Base-by-base conservation (phyloP, 2,888 invertebrate species). In the Meta bourneti region DNA sequence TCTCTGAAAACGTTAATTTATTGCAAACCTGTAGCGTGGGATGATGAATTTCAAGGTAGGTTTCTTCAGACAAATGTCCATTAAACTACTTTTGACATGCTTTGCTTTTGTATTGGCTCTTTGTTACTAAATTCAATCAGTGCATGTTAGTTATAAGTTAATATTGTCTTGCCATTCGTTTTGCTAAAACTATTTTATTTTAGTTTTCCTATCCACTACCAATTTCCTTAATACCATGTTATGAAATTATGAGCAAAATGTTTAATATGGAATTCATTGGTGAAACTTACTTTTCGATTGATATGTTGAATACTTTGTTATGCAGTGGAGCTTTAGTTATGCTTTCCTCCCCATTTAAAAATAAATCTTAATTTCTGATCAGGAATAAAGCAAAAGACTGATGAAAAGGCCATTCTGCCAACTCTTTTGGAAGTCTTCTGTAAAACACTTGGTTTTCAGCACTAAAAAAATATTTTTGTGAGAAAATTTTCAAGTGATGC, bases 21-120 rank as follows among this genome's bases (percentile, higher is more conserved):
- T 97, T 98, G 98, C 97, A 77, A 91, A 89, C 98, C 98, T 97
- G 98, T 98, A 98, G 98, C 98, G 96, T 98, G 98, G 98, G 98
- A 98, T 97, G 98, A 98, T 98, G 98, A 98, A 96, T 98, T 98
- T 96, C 98, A 98, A 98, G 98, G 98, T 98, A 98, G 98, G 98
- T 94, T 92, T 71, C 82, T 61, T 70, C 80, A 86, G 74, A 84
- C 78, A 52, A 82, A 72, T 88, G 61, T 81, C 77, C 61, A n/a
- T 52, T 78, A 52, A 84, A 90, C 79, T 90, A 52, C 85, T 90
- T 85, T 84, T 91, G 86, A 91, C 86, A 80, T 91, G 86, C 86
- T 86, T 86, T 91, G 90, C 81, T 91, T 89, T 34, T 78, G 19
- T 81, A 70, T 49, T 90, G 85, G 81, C 89, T 74, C 71, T 71